Evolutionary conservation across 2,113 vertebrate genomes (phyloP), one percentile per base, ranked within the genome.

Genomic region (Elaphurus davidianus): DNA sequence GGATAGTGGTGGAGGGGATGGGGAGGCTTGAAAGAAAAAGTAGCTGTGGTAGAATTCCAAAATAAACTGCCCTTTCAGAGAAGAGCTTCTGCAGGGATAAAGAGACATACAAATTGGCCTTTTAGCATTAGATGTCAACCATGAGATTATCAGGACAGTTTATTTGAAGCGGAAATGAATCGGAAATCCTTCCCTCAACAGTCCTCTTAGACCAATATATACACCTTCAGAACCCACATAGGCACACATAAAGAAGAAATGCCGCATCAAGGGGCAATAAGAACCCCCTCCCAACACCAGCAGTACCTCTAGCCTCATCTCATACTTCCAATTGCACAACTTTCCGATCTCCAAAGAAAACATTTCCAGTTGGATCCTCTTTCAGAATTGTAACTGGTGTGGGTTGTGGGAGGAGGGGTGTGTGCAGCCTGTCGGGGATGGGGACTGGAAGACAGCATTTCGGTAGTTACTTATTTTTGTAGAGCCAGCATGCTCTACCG

Each of bases 91-190:
- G 23, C 45, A 33, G 76, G 74, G 57, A 90, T 87, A 90, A 64
- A 94, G 76, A 97, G 50, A 96, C 91, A 90, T 94, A 98, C 89
- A 97, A 98, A 98, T 52, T 97, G 98, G 96, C 97, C 98, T 98
- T 96, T 97, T 84, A 98, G 98, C 97, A 95, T 98, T 96, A 97
- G 92, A 98, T 96, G 45, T 98, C 98, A 98, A 98, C 98, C 96
- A 94, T 90, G 62, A 98, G 98, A 99, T 99, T 99, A 99, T 98
- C 98, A 93, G 98, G 64, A 97, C 95, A 97, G 97, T 98, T 99
- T 98, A 99, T 99, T 98, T 98, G 98, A 99, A 99, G 98, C 98
- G 98, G 99, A 99, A 99, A 99, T 97, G 60, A 99, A 99, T 99
- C 98, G 98, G 99, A 99, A 99, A 99, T 98, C 98, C 98, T 99